Conservation (phyloP, 2,888 invertebrate species). For the Petrophora chlorosata region DNA sequence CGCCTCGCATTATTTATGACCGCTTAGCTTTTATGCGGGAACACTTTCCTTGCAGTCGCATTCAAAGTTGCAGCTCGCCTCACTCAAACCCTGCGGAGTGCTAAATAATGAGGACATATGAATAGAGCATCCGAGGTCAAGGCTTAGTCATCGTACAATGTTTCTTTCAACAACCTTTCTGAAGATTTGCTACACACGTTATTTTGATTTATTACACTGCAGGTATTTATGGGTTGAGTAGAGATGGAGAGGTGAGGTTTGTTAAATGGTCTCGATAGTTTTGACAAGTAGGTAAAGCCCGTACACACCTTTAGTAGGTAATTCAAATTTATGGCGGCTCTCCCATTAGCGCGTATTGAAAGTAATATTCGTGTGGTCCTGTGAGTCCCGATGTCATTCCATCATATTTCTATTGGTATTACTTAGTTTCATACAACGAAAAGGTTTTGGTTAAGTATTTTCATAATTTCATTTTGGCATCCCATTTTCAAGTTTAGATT, state of each 20-base stretch:
- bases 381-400: no score
- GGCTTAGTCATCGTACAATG: slow-evolving; percentile 58
- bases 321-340: slow-evolving; percentile 3
- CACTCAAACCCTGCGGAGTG: slow-evolving; percentile 28
- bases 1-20: slow-evolving; percentile 73
- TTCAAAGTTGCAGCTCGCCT: slow-evolving; percentile 56
- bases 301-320: slow-evolving; percentile 2
- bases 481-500: slow-evolving; percentile 1
- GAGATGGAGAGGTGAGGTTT: not conserved
- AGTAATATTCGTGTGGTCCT: not conserved
- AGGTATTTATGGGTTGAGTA: slow-evolving; percentile 12
- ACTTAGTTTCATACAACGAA: no score
- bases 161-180: slow-evolving; percentile 52
- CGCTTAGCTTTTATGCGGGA: slow-evolving; percentile 68
- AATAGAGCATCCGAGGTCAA: slow-evolving; percentile 70
- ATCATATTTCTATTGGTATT: no score
- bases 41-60: slow-evolving; percentile 58
- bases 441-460: no score
- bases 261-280: slow-evolving; percentile 16
- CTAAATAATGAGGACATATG: slow-evolving; percentile 66
- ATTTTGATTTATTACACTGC: slow-evolving; percentile 50
- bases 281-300: slow-evolving; percentile 19
- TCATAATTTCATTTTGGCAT: no score
- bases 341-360: not conserved
- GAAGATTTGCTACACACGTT: slow-evolving; percentile 44